Evolutionary conservation across 1,140 invertebrate genomes (phyloP).

Genomic region (Plodia interpunctella): DNA sequence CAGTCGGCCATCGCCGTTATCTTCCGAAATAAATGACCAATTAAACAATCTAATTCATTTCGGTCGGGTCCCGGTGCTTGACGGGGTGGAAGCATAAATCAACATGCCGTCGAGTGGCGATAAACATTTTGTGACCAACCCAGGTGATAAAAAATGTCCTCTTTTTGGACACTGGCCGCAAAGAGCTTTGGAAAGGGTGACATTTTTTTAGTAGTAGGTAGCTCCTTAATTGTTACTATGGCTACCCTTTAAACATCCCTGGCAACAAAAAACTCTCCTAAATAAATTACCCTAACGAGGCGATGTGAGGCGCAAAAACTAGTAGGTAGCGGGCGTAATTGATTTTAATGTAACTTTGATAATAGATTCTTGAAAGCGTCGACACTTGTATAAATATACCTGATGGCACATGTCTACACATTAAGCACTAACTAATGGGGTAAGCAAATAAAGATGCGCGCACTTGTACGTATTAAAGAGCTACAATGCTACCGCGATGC

Average conservation of each 20-base stretch:
- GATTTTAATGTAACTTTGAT: conserved; percentile 51
- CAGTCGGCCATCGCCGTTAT: conserved; percentile 53
- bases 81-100: conserved; percentile 72
- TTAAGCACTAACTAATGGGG: conserved; percentile 65
- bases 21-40: conserved; percentile 73
- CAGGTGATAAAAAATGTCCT: conserved; percentile 70
- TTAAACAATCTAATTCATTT: conserved; percentile 74
- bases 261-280: conserved; percentile 59
- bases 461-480: conserved; percentile 63
- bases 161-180: conserved; percentile 53
- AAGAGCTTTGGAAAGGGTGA: conserved; percentile 62
- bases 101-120: conserved; percentile 71
- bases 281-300: conserved; percentile 60
- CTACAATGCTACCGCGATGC: conserved; percentile 50
- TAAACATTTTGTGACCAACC: conserved; percentile 74
- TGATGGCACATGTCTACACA: conserved; percentile 50
- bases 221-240: conserved; percentile 63
- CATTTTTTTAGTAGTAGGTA: conserved; percentile 64
- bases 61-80: conserved; percentile 39
- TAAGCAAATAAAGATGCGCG: conserved; percentile 56
- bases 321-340: conserved; percentile 43
- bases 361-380: conserved; percentile 44
- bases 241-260: conserved; percentile 60
- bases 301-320: conserved; percentile 48
- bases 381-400: conserved; percentile 58